These are phyloP conservation scores for Trichogramma evanescens DNA, from an alignment of 2,888 invertebrate genomes.

Conservation along the genomic window DNA sequence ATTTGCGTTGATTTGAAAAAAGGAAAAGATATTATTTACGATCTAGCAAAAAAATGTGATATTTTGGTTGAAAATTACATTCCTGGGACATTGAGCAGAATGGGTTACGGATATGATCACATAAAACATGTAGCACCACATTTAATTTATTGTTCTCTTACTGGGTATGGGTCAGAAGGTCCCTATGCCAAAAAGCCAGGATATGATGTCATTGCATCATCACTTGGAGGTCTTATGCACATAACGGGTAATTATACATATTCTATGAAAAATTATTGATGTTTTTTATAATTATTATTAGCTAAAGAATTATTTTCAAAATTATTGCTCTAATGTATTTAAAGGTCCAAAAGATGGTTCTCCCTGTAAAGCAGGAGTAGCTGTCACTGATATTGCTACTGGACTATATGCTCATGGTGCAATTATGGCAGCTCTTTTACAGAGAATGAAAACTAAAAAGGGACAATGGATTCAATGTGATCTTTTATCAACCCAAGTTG, in stretches of 20 bases:
- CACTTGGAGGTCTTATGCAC: constrained; percentile 81
- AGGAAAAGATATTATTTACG: constrained; percentile 61
- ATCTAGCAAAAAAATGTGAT: constrained; percentile 72
- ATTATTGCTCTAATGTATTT: not conserved
- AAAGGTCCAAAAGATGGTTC: constrained; percentile 70
- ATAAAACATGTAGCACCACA: constrained; percentile 64
- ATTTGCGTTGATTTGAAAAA: constrained; percentile 78
- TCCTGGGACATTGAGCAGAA: constrained; percentile 74
- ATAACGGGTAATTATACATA: constrained; percentile 54
- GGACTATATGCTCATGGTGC: constrained; percentile 93
- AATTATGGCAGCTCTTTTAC: constrained; percentile 81
- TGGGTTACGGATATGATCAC: constrained; percentile 74
- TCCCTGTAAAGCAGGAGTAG: constrained; percentile 87
- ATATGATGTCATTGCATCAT: constrained; percentile 92
- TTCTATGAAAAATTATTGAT: not conserved
- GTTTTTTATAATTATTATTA: not conserved
- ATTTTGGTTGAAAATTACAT: constrained; percentile 90
- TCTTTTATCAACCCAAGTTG: constrained; percentile 86
- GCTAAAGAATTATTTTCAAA: not conserved
- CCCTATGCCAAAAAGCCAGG: constrained; percentile 85
- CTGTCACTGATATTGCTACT: constrained; percentile 86
- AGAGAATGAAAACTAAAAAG: constrained; percentile 65
- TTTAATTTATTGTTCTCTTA: constrained; percentile 87
- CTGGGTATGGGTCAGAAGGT: constrained; percentile 83
- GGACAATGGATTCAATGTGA: constrained; percentile 94